Base-by-base conservation (phyloP, 2,113 vertebrate genomes). In the Eurypyga helias region DNA sequence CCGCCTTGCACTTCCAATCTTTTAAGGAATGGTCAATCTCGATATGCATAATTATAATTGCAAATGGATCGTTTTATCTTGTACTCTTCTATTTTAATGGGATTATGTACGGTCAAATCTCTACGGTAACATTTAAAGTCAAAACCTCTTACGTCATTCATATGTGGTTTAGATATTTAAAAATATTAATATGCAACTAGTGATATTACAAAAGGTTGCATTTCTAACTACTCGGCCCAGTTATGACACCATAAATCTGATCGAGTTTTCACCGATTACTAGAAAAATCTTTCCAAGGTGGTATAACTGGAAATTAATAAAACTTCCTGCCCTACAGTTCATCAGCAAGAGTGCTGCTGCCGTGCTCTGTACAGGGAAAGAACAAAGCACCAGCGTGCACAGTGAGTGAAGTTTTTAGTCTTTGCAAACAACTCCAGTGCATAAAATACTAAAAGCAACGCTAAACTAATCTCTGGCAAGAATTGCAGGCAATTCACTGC, bases 401-500 rank as follows among this genome's bases (percentile, higher is more conserved):
- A 85, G 25, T 7, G 11, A 96, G 77, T 31, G 70, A 91, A 80
- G 96, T 76, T 96, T 96, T 96, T 89, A 87, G 79, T 55, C 80
- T 87, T 83, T 55, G 73, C 66, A 70, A 93, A 96, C 75, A 95
- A 94, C 77, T 95, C 83, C 65, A 81, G 60, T 20, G 70, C 65
- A 86, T 91, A 94, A 95, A 96, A 95, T 95, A 97, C 95, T 97
- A 95, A 97, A 96, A 95, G 85, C 83, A 71, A 83, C 43, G 51
- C 85, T 97, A 90, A 92, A 81, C 86, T 96, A 81, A 97, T 88
- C 90, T 91, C 79, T 78, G 79, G 83, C 77, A 95, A 93, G 92
- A 91, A 79, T 31, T 78, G 43, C 55, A 95, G 72, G 91, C 92
- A 87, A 90, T 71, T 97, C 90, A 45, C 87, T 94, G 66, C 65